Base-by-base conservation (phyloP, 2,888 invertebrate species). In the Hydroisotoma schaefferi region DNA sequence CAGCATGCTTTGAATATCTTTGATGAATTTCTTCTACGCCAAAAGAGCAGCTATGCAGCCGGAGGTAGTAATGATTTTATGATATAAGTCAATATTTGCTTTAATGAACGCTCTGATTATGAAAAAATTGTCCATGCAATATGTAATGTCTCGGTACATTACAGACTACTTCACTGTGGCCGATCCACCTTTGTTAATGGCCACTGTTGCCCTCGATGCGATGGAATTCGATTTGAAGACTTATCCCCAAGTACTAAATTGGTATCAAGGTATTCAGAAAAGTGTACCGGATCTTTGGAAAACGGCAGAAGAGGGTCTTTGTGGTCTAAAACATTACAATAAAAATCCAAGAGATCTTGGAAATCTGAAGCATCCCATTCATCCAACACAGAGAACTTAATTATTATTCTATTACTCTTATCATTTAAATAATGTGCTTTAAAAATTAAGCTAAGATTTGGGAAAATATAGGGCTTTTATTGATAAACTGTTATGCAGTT, bases 291-390 rank as follows among this genome's bases (percentile, higher is more conserved):
- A 83, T 4, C 75, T 88, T 40, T 89, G 89, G 88, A 78, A 80
- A 63, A 84, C 88, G 54, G 85, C 83, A 0, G 83, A 81, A 61
- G 80, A 75, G 10, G 88, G 85, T 25, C 83, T 88, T 83, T 81
- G 82, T 62, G 85, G 86, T 75, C 81, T 88, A 49, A 79, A 77
- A 52, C 78, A 82, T 52, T 87, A 86, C 68, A 84, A 84, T 38
- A 83, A 82, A 49, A 87, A 87, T 78, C 87, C 85, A 0, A 87
- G 88, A 2, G 86, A 88, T 76, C 74, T 88, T 44, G 82, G 84
- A 5, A 80, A 83, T 64, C 80, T 88, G 77, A 80, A 82, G 55
- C 88, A 88, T 76, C 88, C 88, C 4, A 83, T 87, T 69, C 87
- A 88, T 77, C 87, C 87, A 10, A 53, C 53, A 8, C 26, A 47